Base-by-base conservation (phyloP, 2,797 vertebrate genomes). In the Crocidura indochinensis region DNA sequence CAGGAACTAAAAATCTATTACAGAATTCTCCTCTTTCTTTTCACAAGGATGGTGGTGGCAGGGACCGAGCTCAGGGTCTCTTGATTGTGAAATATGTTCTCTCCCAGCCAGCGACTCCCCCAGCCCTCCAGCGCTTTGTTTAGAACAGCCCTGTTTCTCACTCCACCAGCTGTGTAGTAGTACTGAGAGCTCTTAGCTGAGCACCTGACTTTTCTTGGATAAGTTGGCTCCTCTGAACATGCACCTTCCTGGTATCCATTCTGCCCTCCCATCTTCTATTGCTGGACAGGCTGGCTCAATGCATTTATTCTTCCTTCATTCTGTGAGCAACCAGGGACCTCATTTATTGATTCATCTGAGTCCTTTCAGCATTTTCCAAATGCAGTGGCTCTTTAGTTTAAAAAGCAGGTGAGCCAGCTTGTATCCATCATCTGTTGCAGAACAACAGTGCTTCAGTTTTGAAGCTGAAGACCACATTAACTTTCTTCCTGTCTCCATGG, bases 391-490 rank as follows among this genome's bases (percentile, higher is more conserved):
- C 17, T 71, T 85, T 83, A 53, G 65, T 67, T 86, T 62, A 27
- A 60, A 60, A 94, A 69, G 26, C 19, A 17, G 81, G 51, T 26
- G 31, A 68, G 19, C 11, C 80, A 77, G 53, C 10, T 20, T 60
- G 62, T 46, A 27, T 53, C 31, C 46, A 19, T 53, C 73, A 26
- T 29, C 83, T 46, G 22, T 38, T 44, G 20, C 53, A 79, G 27
- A 20, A 62, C 64, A 27, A 65, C 44, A 26, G 19, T 38, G 38
- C 38, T 38, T 38, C 15, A 22, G 22, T 75, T 51, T 60, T 44
- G 47, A 82, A 44, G 27, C 67, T 85, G 82, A 77, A 78, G 67
- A 44, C 14, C 51, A 88, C 65, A 11, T 38, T 79, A 62, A 31
- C 69, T 79, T 64, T 64, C 46, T 53, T 65, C 6, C 1, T 7